Base-by-base conservation (phyloP, 2,797 vertebrate genomes). In the Catharus ustulatus region DNA sequence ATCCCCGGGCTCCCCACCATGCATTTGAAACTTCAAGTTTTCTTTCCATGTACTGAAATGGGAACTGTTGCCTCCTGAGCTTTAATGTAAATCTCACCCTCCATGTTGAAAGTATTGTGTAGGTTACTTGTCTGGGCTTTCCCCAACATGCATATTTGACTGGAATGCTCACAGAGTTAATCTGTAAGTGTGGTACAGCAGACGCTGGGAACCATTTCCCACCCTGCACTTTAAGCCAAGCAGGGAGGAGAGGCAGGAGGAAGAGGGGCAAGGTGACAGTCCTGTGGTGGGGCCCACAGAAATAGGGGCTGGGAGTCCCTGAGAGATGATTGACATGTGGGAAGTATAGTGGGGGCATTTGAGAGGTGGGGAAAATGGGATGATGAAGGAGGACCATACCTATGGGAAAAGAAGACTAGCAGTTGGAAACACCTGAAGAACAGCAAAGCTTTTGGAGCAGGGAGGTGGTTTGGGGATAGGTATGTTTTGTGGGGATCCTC, bases 291-390 rank as follows among this genome's bases (percentile, higher is more conserved):
- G 45, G 58, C 43, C 22, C 38, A 30, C 1, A 2, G 52, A 72
- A 82, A 42, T 5, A 36, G 36, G 34, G 54, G 6, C 10, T 57
- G 32, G 15, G 24, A 4, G 3, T 63, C 11, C 6, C 46, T 2
- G 3, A 51, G 61, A 55, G 68, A 26, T 4, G 20, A 57, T 6
- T 6, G 2, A 43, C 1, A 0, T 1, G 4, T 30, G 42, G 17
- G 16, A 67, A 87, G 9, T 18, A 45, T 45, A 54, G 43, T 9
- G 4, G 14, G 21, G 23, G 26, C 9, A 43, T 43, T 54, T 43
- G 27, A 6, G 30, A 24, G 32, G 10, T 17, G 15, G 45, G 32
- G 18, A 7, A 74, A 59, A 79, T 1, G 0, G 19, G 17, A 34
- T 38, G 38, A 30, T 49, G 27, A 32, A 20, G 32, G 55, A 59